These are phyloP conservation scores for Corapipo altera DNA, from an alignment of 2,113 vertebrate species.

Conservation along the genomic window DNA sequence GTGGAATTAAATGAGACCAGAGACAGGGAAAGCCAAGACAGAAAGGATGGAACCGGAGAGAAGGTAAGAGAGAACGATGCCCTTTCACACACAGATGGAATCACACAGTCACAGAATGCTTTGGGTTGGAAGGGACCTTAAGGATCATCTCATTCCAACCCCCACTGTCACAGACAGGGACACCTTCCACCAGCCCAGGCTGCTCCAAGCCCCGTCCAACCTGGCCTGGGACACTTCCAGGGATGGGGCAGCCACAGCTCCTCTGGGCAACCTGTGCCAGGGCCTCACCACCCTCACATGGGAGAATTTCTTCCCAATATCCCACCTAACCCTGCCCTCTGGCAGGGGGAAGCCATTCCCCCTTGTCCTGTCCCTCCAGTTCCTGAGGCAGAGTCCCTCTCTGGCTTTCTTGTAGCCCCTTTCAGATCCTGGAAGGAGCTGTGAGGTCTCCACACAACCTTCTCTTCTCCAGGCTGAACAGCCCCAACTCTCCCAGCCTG, in stretches of 20 bases:
- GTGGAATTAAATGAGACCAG: neutral
- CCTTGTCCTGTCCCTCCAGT: neutral
- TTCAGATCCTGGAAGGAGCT: neutral
- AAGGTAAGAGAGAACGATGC: neutral
- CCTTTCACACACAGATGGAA: neutral
- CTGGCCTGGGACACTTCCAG: neutral
- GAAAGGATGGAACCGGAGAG: neutral
- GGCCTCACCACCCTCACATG: neutral
- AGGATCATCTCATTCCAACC: neutral
- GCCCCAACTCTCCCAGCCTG: neutral
- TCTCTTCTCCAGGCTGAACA: neutral
- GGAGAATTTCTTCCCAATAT: neutral
- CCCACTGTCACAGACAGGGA: neutral
- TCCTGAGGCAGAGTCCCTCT: neutral
- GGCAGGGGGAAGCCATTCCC: neutral
- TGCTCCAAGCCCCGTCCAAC: neutral
- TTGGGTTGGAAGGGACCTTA: neutral
- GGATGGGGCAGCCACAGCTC: neutral
- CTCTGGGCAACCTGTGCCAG: neutral
- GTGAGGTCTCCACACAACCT: neutral
- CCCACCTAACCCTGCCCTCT: neutral
- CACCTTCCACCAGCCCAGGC: neutral
- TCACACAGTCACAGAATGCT: neutral
- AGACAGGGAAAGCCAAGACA: neutral
- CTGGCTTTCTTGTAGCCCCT: neutral